These are phyloP conservation scores for Acipenser transmontanus DNA, from an alignment of 2,797 vertebrate genomes.

Conservation along the genomic window DNA sequence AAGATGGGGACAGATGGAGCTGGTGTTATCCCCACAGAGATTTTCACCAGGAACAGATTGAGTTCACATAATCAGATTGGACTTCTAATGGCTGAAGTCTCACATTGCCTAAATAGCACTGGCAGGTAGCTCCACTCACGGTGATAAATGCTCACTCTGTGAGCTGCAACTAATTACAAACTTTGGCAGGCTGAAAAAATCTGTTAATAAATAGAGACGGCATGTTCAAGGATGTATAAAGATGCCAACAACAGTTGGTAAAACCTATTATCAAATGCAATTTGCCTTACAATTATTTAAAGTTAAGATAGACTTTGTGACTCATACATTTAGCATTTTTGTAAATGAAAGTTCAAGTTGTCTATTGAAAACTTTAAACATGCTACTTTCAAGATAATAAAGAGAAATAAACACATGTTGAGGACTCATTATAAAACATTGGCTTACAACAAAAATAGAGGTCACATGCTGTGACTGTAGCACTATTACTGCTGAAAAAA, in stretches of 20 bases:
- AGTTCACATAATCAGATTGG: conserved; percentile 36
- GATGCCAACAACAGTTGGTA: conserved; percentile 43
- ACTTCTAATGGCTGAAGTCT: conserved; percentile 41
- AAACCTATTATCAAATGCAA: conserved; percentile 13
- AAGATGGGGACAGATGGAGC: conserved; percentile 29
- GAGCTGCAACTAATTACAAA: conserved; percentile 47
- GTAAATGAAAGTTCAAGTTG: too few species aligned
- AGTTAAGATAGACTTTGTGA: not conserved
- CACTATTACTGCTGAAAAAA: too few species aligned
- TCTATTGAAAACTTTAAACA: too few species aligned
- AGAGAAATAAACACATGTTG: too few species aligned
- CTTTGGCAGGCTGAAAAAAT: conserved; percentile 43
- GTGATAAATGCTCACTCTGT: conserved; percentile 45
- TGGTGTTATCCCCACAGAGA: conserved; percentile 29
- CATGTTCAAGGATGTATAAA: conserved; percentile 37
- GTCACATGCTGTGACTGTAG: too few species aligned
- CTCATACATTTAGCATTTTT: too few species aligned
- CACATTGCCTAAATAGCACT: conserved; percentile 35
- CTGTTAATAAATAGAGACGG: conserved; percentile 54
- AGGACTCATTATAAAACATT: too few species aligned
- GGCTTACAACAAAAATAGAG: too few species aligned
- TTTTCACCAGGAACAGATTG: conserved; percentile 41
- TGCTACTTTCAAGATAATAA: too few species aligned
- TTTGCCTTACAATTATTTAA: conserved; percentile 3
- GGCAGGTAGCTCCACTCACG: conserved; percentile 37